A percentile compares a stretch with the other conserved stretches of the same genome.
These are phyloP conservation scores for Baryphthengus martii DNA, from an alignment of 2,113 vertebrate species.

Conservation along the genomic window DNA sequence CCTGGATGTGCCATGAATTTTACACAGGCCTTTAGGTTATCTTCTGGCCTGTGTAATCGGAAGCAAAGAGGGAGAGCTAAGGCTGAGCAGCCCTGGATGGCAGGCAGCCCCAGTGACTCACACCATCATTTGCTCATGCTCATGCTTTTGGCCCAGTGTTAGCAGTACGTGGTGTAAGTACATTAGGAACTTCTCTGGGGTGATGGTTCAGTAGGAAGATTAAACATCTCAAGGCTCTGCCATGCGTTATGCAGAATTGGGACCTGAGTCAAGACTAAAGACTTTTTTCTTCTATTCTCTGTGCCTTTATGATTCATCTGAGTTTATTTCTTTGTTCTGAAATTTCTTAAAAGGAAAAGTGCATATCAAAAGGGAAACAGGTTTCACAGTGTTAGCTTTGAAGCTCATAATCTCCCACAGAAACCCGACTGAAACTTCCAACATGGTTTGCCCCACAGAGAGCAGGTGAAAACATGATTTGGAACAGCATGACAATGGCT, in stretches of 20 bases:
- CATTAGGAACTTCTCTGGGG: not conserved
- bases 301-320: conserved; percentile 22
- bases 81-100: not conserved
- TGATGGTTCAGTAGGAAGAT: not conserved
- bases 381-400: conserved; percentile 38
- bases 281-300: not conserved
- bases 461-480: conserved; percentile 1
- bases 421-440: not conserved
- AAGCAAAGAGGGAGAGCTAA: rapidly evolving
- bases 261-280: not conserved
- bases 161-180: rapidly evolving
- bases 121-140: rapidly evolving
- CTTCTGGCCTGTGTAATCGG: not conserved
- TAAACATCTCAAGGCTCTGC: not conserved
- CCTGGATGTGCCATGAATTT: not conserved
- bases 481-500: not conserved
- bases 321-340: conserved; percentile 38
- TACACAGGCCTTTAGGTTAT: not conserved
- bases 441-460: not conserved
- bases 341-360: conserved; percentile 28
- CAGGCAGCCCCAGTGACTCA: not conserved
- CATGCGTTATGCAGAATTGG: not conserved
- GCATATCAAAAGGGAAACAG: conserved; percentile 19
- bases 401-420: conserved; percentile 27
- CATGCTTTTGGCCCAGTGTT: rapidly evolving